Conservation (phyloP, 2,113 vertebrate species). For the Candoia aspera region DNA sequence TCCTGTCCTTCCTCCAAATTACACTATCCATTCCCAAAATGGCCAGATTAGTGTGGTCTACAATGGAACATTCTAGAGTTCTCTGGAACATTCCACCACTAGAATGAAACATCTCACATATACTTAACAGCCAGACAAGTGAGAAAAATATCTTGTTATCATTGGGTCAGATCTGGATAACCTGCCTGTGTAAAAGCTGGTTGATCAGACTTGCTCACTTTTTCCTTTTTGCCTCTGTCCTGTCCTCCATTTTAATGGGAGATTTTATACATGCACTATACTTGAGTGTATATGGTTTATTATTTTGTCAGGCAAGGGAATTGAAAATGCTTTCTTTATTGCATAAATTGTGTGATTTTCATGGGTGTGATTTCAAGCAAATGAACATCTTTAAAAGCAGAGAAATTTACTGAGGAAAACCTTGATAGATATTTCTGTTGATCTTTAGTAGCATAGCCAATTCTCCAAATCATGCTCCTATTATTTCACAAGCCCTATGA, state of each 20-base stretch:
- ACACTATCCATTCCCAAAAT: not conserved
- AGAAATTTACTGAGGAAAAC: conserved; percentile 30
- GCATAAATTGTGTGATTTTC: conserved; percentile 23
- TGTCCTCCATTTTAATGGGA: no score
- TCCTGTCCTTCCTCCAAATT: no score
- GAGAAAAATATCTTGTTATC: not conserved
- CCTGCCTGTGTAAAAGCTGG: not conserved
- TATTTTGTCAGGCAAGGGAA: not conserved
- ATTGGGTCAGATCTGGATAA: not conserved
- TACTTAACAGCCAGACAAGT: not conserved
- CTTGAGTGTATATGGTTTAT: not conserved
- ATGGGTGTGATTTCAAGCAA: conserved; percentile 38
- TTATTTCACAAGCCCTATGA: not conserved
- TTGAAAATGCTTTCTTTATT: conserved; percentile 7
- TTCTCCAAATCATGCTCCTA: conserved; percentile 39
- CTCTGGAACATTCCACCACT: not conserved
- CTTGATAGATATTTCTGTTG: conserved; percentile 29
- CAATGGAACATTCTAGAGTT: not conserved
- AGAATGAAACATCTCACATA: not conserved
- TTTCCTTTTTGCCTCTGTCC: no score
- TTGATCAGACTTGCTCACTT: not conserved
- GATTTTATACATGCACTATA: not conserved
- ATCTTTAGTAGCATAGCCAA: conserved; percentile 38
- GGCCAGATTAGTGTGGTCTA: not conserved
- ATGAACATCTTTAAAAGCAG: conserved; percentile 22